These are phyloP conservation scores for Xenotilapia longispinis DNA, from an alignment of 2,113 vertebrate species.

Conservation along the genomic window DNA sequence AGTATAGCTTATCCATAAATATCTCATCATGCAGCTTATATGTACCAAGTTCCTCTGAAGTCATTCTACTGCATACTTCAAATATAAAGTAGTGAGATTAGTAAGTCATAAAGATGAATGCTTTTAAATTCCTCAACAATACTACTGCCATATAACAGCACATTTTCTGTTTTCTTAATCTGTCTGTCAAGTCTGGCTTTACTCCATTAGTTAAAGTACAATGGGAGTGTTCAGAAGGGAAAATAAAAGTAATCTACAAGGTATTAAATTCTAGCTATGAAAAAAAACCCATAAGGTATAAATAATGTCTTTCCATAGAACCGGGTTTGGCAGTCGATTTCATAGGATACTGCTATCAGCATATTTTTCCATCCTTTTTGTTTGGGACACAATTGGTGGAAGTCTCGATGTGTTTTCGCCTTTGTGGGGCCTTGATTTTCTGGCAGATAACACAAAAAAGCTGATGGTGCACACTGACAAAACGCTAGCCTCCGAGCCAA, in stretches of 20 bases:
- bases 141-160: background rate
- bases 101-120: background rate
- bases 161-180: background rate
- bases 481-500: background rate
- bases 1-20: background rate
- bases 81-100: background rate
- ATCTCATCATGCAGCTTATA: background rate
- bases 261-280: background rate
- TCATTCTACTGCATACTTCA: background rate
- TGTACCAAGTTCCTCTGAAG: background rate
- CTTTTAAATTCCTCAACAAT: background rate
- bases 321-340: background rate
- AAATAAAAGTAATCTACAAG: background rate
- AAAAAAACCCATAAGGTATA: accelerated
- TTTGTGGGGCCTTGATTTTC: background rate
- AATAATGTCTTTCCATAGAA: background rate
- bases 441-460: background rate
- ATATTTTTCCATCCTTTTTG: background rate
- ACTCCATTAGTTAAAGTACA: background rate
- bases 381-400: conserved; percentile 27
- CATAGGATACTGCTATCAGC: background rate
- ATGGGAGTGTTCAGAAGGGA: background rate
- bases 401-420: background rate
- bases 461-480: background rate
- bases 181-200: background rate